Evolutionary conservation across 2,797 vertebrate genomes (phyloP).

Genomic region (Poeciliopsis presidionis): DNA sequence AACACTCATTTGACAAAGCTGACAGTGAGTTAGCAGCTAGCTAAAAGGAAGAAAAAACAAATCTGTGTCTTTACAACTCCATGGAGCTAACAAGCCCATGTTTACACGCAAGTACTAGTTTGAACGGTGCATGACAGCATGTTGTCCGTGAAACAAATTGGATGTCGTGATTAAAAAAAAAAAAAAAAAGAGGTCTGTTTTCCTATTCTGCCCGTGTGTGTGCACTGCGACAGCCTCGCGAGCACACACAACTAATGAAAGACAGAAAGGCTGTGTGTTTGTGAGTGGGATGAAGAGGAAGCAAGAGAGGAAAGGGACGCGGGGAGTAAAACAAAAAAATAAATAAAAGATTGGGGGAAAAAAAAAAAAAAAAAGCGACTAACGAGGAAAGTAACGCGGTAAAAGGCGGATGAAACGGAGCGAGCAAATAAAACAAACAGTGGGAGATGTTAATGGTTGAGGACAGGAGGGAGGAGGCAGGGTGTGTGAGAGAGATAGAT

Average conservation of each 20-base stretch:
- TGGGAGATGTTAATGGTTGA: slow-evolving; percentile 45
- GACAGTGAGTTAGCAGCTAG: neutral
- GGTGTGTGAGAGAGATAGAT: neutral
- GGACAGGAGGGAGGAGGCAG: slow-evolving; percentile 14
- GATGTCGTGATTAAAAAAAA: slow-evolving; percentile 54
- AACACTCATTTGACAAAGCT: neutral
- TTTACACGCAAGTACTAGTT: slow-evolving; percentile 26
- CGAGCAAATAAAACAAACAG: slow-evolving; percentile 31
- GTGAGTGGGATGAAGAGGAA: neutral
- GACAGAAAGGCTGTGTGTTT: slow-evolving; percentile 11
- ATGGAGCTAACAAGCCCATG: neutral
- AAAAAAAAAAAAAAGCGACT: slow-evolving; percentile 22
- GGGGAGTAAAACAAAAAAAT: neutral
- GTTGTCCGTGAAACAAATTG: slow-evolving; percentile 63
- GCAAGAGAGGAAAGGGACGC: slow-evolving; percentile 3
- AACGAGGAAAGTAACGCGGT: slow-evolving; percentile 31
- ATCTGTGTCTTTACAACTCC: neutral
- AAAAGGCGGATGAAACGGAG: slow-evolving; percentile 25
- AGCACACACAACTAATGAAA: slow-evolving; percentile 47
- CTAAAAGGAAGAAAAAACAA: neutral
- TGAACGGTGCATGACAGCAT: slow-evolving; percentile 42
- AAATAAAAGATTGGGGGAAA: neutral
- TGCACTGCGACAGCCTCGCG: slow-evolving; percentile 18
- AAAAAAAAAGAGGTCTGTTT: slow-evolving; percentile 44
- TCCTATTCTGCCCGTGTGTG: slow-evolving; percentile 27